Percentiles rank a stretch among this genome's conserved stretches.
Evolutionary conservation across 2,888 invertebrate species (phyloP).

Genomic region (Diaprepes abbreviatus): DNA sequence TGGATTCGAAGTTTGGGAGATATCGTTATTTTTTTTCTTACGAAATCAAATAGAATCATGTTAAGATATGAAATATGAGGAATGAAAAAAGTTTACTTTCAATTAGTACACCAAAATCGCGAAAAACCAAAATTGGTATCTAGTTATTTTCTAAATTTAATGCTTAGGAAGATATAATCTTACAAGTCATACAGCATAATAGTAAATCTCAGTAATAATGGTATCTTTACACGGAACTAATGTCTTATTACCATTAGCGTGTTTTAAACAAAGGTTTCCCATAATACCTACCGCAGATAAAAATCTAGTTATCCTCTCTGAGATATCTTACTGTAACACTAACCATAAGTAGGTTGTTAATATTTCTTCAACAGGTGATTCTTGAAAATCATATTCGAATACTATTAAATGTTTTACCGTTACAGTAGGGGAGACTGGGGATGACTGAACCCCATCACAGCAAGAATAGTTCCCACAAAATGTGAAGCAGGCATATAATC

Average conservation of each 20-base stretch:
- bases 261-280: constrained; percentile 1
- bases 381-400: constrained; percentile 12
- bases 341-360: constrained; percentile 9
- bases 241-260: constrained; percentile 2
- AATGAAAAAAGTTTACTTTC: too few relatives aligned
- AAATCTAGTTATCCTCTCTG: not conserved
- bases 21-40: too few relatives aligned
- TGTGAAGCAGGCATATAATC: too few relatives aligned
- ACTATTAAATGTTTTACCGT: constrained; percentile 7
- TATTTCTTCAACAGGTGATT: constrained; percentile 7
- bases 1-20: too few relatives aligned
- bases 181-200: not conserved
- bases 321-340: constrained; percentile 5
- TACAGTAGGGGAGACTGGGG: not conserved
- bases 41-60: too few relatives aligned
- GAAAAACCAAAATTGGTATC: too few relatives aligned
- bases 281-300: not conserved
- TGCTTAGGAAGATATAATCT: too few relatives aligned
- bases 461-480: too few relatives aligned
- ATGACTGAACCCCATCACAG: too few relatives aligned
- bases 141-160: too few relatives aligned
- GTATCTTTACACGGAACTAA: constrained; percentile 7
- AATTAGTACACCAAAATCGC: too few relatives aligned
- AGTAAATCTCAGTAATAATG: constrained; percentile 5
- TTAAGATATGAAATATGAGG: too few relatives aligned